Percentiles rank a stretch among this genome's conserved stretches.
Evolutionary conservation across 2,888 invertebrate genomes (phyloP).

Genomic region (Agriopis leucophaearia): DNA sequence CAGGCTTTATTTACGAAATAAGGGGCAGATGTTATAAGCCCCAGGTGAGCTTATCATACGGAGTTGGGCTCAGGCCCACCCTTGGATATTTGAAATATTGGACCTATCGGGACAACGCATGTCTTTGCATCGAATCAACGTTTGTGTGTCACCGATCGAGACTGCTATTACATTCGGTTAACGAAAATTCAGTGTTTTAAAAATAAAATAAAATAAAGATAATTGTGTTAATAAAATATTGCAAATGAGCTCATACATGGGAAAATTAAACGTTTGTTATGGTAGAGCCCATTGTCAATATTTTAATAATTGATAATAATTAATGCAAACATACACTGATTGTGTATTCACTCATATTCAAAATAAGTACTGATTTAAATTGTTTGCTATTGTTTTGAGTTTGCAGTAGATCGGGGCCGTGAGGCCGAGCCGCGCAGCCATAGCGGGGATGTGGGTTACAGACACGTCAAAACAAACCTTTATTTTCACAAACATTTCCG

Average conservation of each 20-base stretch:
- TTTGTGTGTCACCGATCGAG: slow-evolving; percentile 7
- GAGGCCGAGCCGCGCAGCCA: too few species aligned
- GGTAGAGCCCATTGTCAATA: slow-evolving; percentile 13
- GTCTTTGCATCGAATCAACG: slow-evolving; percentile 20
- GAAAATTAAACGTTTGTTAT: slow-evolving; percentile 12
- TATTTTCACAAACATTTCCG: too few species aligned
- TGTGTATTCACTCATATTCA: slow-evolving; percentile 13
- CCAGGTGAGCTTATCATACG: slow-evolving; percentile 44
- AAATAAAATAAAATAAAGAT: neutral
- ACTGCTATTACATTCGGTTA: neutral
- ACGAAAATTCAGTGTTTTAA: neutral
- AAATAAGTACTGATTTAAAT: neutral
- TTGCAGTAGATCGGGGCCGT: neutral
- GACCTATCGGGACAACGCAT: slow-evolving; percentile 25
- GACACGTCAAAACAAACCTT: neutral
- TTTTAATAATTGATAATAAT: slow-evolving; percentile 16
- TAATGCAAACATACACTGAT: slow-evolving; percentile 17
- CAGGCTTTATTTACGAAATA: slow-evolving; percentile 43
- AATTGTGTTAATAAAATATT: neutral
- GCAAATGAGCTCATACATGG: neutral
- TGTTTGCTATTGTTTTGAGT: neutral
- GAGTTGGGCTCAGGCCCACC: slow-evolving; percentile 16
- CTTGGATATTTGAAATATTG: slow-evolving; percentile 32
- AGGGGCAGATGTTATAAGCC: slow-evolving; percentile 45
- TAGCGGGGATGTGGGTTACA: neutral